Evolutionary conservation across 1,140 invertebrate species (phyloP), one percentile per base, ranked within the genome.

Genomic region (Drosophila nasuta): DNA sequence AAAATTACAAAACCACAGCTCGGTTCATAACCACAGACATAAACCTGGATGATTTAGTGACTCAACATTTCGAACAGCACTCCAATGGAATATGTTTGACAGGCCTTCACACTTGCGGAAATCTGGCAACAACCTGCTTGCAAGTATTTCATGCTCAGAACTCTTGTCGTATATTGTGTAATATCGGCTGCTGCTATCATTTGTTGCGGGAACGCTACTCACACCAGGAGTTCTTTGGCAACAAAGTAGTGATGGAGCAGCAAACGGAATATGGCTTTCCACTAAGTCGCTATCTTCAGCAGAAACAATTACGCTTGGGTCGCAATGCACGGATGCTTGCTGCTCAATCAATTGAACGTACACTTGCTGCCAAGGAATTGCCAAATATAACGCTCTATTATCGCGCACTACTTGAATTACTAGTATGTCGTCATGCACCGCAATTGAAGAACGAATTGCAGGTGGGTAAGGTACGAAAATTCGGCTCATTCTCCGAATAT

Each of bases 151-250:
- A 94, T 20, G 80, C 93, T 11, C 94, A 94, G 79, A 66, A 93
- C 1, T 86, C 93, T 17, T 94, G 95, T 4, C 93, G 93, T 69
- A 94, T 94, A 0, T 82, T 98, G 0, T 96, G 96, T 59, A 96
- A 97, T 81, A 96, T 98, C 38, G 96, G 96, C 0, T 99, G 98
- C 91, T 98, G 98, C 91, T 98, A 98, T 93, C 95, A 98, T 94
- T 94, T 98, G 78, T 91, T 98, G 74, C 94, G 95, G 64, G 96
- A 98, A 93, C 91, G 93, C 78, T 92, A 94, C 41, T 91, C 90
- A 0, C 11, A 28, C 1, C 75, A 87, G 13, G 90, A 91, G 38
- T 91, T 88, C 58, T 91, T 87, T 58, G 87, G 75, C 13, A 91
- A 91, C 46, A 81, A 83, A 66, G 70, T 65, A 4, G 28, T 91